These are phyloP conservation scores for Philypnodon macrostomus DNA, from an alignment of 2,797 vertebrate genomes.

Conservation along the genomic window DNA sequence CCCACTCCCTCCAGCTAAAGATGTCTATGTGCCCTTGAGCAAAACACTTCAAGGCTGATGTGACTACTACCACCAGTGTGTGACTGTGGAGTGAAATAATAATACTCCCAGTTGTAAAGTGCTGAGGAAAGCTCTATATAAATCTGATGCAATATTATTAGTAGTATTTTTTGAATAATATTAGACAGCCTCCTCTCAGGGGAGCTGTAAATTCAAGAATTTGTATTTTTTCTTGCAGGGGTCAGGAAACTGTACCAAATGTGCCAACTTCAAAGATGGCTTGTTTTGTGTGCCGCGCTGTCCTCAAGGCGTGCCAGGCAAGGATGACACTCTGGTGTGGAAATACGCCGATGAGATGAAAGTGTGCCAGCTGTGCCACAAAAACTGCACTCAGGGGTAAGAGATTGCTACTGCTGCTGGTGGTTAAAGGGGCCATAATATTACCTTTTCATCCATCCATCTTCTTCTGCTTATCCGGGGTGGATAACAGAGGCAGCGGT, in stretches of 20 bases:
- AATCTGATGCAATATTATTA: slow-evolving; percentile 43
- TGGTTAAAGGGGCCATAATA: too few species aligned
- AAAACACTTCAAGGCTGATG: too few species aligned
- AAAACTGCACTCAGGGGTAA: slow-evolving; percentile 91
- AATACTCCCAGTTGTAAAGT: too few species aligned
- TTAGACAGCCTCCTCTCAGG: slow-evolving; percentile 18
- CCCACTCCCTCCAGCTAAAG: too few species aligned
- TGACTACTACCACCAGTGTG: too few species aligned
- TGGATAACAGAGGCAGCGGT: too few species aligned
- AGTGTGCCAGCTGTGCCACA: slow-evolving; percentile 89
- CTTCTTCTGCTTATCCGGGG: too few species aligned
- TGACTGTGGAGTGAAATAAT: too few species aligned
- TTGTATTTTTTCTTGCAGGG: slow-evolving; percentile 71
- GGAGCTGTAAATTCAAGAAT: slow-evolving; percentile 36
- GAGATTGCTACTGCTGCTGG: slow-evolving; percentile 1
- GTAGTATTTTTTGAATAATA: too few species aligned
- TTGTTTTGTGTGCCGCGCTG: slow-evolving; percentile 89
- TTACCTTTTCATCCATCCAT: too few species aligned
- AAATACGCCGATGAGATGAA: slow-evolving; percentile 83
- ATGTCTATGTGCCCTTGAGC: too few species aligned
- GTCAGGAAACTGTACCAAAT: slow-evolving; percentile 83
- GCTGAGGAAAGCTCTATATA: too few species aligned
- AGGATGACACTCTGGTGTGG: slow-evolving; percentile 86
- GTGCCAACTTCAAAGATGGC: slow-evolving; percentile 88
- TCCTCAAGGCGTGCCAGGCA: slow-evolving; percentile 84